These are phyloP conservation scores for Manis pentadactyla DNA, from an alignment of 2,797 vertebrate genomes.

Conservation along the genomic window DNA sequence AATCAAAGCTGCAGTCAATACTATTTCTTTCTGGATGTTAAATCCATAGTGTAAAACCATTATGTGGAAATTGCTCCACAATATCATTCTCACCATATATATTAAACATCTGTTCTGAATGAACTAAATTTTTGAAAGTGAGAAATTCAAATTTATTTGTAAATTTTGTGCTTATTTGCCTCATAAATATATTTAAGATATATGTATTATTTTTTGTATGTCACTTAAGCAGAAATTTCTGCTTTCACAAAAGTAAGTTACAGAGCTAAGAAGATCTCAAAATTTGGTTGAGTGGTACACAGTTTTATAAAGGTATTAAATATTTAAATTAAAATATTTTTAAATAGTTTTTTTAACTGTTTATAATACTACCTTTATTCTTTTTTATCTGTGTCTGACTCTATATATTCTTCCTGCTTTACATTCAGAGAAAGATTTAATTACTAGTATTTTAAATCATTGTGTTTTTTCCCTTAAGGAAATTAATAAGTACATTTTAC, in stretches of 20 bases:
- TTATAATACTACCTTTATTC: neutral
- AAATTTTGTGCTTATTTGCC: neutral
- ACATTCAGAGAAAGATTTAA: neutral
- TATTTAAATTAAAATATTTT: slow-evolving; percentile 33
- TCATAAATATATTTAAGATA: neutral
- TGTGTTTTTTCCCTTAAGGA: neutral
- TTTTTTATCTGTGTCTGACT: neutral
- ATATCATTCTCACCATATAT: neutral
- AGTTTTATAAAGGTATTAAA: neutral
- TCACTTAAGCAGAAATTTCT: neutral
- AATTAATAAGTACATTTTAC: neutral
- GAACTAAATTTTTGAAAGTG: neutral
- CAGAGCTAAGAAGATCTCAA: neutral
- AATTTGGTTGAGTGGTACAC: neutral
- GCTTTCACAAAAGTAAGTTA: neutral
- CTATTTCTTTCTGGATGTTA: neutral
- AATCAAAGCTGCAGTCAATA: neutral
- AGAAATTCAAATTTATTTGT: neutral
- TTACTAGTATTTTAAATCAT: slow-evolving; percentile 35
- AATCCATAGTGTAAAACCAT: neutral
- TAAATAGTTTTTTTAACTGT: neutral
- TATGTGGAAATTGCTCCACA: neutral
- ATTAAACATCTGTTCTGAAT: neutral
- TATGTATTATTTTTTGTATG: neutral
- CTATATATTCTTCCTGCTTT: neutral